Conservation (phyloP, 2,888 invertebrate genomes). For the Scotopteryx bipunctaria region DNA sequence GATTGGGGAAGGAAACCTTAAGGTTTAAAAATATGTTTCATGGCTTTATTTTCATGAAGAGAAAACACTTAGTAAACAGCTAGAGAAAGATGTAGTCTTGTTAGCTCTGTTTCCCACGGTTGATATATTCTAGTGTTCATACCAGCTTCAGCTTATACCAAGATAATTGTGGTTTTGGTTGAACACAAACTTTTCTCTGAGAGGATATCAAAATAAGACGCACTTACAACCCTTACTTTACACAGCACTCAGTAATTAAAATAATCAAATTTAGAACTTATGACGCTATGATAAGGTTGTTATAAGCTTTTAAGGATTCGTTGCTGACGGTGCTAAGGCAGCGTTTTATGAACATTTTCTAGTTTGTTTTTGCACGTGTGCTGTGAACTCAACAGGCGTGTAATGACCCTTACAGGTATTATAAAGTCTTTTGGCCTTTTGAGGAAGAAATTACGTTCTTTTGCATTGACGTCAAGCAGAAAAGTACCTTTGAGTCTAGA, state of each 20-base stretch:
- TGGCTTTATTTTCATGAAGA: conserved; percentile 6
- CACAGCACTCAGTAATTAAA: conserved; percentile 3
- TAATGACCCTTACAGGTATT: conserved; percentile 73
- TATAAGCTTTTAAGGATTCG: conserved; percentile 3
- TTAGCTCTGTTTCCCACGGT: too few relatives aligned
- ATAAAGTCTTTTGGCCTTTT: conserved; percentile 70
- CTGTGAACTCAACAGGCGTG: conserved; percentile 71
- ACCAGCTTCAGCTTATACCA: neutral
- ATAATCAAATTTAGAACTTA: conserved; percentile 17
- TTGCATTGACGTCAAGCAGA: conserved; percentile 62
- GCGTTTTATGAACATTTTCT: conserved; percentile 49
- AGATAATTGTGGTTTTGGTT: too few relatives aligned
- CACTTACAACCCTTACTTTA: conserved; percentile 13
- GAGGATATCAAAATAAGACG: conserved; percentile 4
- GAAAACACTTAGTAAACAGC: too few relatives aligned
- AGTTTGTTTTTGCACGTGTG: conserved; percentile 69
- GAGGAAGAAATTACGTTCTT: conserved; percentile 67
- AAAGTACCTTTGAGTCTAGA: conserved; percentile 64
- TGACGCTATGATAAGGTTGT: conserved; percentile 13
- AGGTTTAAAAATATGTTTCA: conserved; percentile 19
- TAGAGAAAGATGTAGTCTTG: too few relatives aligned
- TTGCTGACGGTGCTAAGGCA: conserved; percentile 19
- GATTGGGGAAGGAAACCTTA: conserved; percentile 16
- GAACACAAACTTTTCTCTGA: neutral
- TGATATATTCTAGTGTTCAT: too few relatives aligned